Evolutionary conservation across 2,797 vertebrate species (phyloP).

Genomic region (Trematomus bernacchii): DNA sequence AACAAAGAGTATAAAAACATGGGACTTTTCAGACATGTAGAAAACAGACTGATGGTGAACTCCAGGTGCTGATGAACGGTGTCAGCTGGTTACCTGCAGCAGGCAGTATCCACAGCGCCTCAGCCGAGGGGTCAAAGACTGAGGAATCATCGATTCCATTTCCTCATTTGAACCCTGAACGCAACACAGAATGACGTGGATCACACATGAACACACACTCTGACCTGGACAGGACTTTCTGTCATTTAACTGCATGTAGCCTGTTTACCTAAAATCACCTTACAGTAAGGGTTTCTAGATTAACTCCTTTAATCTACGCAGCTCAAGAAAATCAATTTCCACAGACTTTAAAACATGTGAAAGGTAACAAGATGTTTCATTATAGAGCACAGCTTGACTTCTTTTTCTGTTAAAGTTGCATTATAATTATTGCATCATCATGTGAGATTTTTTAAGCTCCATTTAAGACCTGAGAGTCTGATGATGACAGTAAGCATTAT

Average conservation of each 20-base stretch:
- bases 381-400: not conserved
- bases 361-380: not conserved
- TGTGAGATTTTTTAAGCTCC: not conserved
- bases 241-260: not conserved
- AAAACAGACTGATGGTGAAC: not conserved
- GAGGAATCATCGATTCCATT: constrained; percentile 79
- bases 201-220: constrained; percentile 21
- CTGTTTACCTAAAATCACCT: too few species aligned
- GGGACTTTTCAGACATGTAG: not conserved
- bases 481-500: not conserved
- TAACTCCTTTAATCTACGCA: not conserved
- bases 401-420: not conserved
- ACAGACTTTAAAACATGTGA: not conserved
- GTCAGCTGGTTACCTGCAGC: constrained; percentile 85
- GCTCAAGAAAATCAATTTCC: not conserved
- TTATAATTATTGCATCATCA: not conserved
- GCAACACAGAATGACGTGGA: constrained; percentile 19
- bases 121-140: constrained; percentile 70
- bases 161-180: constrained; percentile 77
- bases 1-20: not conserved
- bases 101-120: constrained; percentile 92
- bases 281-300: not conserved
- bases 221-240: not conserved
- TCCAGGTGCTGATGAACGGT: not conserved
- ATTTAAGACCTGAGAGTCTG: not conserved